A percentile compares a stretch with the other conserved stretches of the same genome.
Evolutionary conservation across 37 sponge, comb jelly and placozoan species (phyloP).

Genomic region (Petrosia ficiformis): DNA sequence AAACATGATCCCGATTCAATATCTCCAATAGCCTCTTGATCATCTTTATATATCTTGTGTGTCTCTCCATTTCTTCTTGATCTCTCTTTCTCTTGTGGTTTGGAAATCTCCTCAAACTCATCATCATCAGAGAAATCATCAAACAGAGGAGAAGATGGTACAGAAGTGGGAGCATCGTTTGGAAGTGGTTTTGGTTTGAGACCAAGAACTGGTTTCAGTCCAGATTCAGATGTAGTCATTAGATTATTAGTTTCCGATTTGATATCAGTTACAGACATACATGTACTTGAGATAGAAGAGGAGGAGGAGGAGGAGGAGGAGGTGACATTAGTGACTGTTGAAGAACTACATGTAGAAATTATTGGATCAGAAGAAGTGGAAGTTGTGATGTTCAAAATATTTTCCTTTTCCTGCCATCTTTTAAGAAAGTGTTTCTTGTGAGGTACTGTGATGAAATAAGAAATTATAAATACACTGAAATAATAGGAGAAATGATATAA

Average conservation of each 20-base stretch:
- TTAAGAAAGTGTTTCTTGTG: slow-evolving; percentile 38
- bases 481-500: background rate
- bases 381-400: background rate
- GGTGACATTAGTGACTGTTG: background rate
- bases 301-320: too few relatives aligned
- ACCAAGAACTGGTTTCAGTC: background rate
- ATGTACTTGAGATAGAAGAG: too few relatives aligned
- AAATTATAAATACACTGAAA: background rate
- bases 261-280: background rate
- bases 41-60: background rate
- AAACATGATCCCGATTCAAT: too few relatives aligned
- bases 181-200: background rate
- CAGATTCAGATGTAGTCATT: background rate
- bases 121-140: slow-evolving; percentile 64
- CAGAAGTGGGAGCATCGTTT: background rate
- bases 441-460: slow-evolving; percentile 3
- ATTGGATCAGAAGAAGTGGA: background rate
- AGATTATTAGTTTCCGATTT: background rate
- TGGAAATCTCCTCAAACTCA: slow-evolving; percentile 37
- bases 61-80: background rate
- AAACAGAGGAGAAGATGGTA: slow-evolving; percentile 51
- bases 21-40: background rate
- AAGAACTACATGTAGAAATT: background rate
- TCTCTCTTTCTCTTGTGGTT: background rate
- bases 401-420: slow-evolving; percentile 16